A percentile compares a stretch with the other conserved stretches of the same genome.
phyloP scores from a whole-genome alignment of 2,797 vertebrate genomes.

The Percopsis omiscomaycus region DNA sequence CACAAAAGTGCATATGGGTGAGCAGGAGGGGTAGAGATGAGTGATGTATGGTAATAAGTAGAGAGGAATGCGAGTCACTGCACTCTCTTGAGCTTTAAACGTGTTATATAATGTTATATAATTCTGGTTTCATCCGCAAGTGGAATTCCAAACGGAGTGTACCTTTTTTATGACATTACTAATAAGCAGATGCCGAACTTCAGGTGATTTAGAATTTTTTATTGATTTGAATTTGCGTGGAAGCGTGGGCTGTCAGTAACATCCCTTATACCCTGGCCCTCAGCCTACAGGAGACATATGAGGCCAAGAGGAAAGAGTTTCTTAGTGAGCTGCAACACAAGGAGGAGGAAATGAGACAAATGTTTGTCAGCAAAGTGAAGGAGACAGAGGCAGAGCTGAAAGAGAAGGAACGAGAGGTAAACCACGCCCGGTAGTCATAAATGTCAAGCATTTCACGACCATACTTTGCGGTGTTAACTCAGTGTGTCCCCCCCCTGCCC shows the following conservation, averaged over 20 bases:
- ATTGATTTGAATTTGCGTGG: not conserved
- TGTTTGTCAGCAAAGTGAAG: slow-evolving; percentile 98
- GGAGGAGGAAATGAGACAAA: slow-evolving; percentile 97
- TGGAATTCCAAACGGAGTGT: too few species aligned
- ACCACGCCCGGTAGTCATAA: slow-evolving; percentile 11
- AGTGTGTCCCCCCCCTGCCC: slow-evolving; percentile 1
- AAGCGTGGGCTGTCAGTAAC: slow-evolving; percentile 1
- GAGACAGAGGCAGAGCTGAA: slow-evolving; percentile 95
- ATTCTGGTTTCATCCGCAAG: too few species aligned
- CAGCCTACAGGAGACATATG: slow-evolving; percentile 95
- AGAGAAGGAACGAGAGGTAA: slow-evolving; percentile 93
- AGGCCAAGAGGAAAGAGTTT: slow-evolving; percentile 95
- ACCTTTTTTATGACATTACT: not conserved
- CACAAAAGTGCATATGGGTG: too few species aligned
- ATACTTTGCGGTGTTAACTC: slow-evolving; percentile 8
- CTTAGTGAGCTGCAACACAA: slow-evolving; percentile 89
- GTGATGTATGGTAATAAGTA: too few species aligned
- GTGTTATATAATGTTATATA: too few species aligned
- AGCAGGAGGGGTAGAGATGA: too few species aligned
- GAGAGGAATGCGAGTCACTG: too few species aligned
- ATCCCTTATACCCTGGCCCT: slow-evolving; percentile 14
- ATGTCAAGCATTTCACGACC: too few species aligned
- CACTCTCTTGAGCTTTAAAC: too few species aligned
- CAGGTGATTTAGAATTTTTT: not conserved
- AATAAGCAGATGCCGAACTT: not conserved